Base-by-base conservation (phyloP, 1,140 invertebrate species). In the Nylanderia fulva region DNA sequence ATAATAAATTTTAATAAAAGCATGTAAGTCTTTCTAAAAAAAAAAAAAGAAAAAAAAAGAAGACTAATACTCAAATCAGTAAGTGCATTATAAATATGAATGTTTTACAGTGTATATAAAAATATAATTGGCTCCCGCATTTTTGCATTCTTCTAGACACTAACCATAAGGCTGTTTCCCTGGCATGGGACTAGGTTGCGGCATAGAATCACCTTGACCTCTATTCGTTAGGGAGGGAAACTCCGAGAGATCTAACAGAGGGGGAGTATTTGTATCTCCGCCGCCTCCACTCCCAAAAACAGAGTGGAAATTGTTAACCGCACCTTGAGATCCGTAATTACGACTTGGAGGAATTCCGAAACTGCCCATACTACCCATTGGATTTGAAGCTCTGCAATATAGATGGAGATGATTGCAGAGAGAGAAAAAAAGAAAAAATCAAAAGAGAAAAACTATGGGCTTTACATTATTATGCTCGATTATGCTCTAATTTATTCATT, bases 201-300 rank as follows among this genome's bases (percentile, higher is more conserved):
- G 97, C 96, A 96, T 97, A 93, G 96, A 97, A 95, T 97, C 96
- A 94, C 97, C 96, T 91, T 96, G 96, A 94, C 96, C 96, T 93
- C 97, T 96, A 94, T 97, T 97, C 89, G 98, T 98, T 92, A 98
- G 95, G 85, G 98, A 98, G 86, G 98, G 98, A 94, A 98, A 98
- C 94, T 98, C 98, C 89, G 97, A 98, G 75, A 98, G 96, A 95
- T 98, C 98, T 89, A 98, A 95, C 77, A 98, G 95, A 82, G 98
- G 97, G 63, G 98, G 97, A 91, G 97, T 98, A 92, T 96, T 97
- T 91, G 96, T 96, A 91, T 97, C 97, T 72, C 96, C 97, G 83
- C 94, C 95, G 33, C 95, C 95, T 84, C 93, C 94, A 86, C 93
- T 93, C 79, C 96, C 96, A 93, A 98, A 98, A 94, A 98, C 97